phyloP scores from a whole-genome alignment of 2,113 vertebrate species.

The Tricholaema leucomelas region DNA sequence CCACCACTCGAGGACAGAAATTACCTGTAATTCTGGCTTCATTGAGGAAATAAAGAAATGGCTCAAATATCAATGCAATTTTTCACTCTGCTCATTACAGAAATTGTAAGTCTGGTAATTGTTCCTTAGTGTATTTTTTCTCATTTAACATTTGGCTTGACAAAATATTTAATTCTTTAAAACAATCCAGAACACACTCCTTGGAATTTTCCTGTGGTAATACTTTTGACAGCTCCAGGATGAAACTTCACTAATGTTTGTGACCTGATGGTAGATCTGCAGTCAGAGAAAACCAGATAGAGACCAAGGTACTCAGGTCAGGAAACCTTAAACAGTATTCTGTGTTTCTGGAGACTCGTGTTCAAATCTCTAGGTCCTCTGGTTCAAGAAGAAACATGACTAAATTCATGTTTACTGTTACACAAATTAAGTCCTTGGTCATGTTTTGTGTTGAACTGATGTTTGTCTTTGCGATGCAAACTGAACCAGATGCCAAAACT shows the following conservation, averaged over 20 bases:
- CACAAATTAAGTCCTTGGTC: not conserved
- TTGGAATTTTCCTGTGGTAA: not conserved
- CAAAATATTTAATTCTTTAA: not conserved
- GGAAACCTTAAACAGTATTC: not conserved
- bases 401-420: not conserved
- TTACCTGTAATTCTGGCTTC: conserved; percentile 9
- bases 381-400: not conserved
- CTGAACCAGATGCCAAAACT: not conserved
- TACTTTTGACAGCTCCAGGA: not conserved
- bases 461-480: not conserved
- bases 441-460: not conserved
- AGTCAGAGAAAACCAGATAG: not conserved
- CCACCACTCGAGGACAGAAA: not conserved
- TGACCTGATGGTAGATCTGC: not conserved
- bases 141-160: not conserved
- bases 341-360: not conserved
- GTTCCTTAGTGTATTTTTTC: not conserved
- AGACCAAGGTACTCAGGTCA: not conserved
- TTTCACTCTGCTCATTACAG: not conserved
- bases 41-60: not conserved
- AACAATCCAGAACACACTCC: not conserved
- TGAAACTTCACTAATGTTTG: not conserved
- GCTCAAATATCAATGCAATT: not conserved
- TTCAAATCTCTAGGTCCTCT: not conserved
- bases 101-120: not conserved